Percentiles rank a stretch among this genome's conserved stretches.
Conservation (phyloP, 2,113 vertebrate genomes). For the Bucco capensis region DNA sequence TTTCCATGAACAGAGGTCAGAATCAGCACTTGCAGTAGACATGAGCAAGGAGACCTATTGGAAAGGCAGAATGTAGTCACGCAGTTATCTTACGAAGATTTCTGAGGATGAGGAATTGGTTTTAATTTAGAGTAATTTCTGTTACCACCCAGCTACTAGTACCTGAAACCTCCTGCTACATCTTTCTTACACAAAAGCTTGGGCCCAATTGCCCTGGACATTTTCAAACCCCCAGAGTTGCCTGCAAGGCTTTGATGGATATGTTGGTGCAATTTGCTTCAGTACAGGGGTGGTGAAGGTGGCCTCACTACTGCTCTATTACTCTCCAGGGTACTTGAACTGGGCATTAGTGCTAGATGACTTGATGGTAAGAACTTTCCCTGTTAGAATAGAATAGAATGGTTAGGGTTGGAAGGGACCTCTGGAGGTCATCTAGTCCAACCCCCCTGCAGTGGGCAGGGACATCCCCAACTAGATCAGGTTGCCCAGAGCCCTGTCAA, state of each 20-base stretch:
- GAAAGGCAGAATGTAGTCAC: not conserved
- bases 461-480: no score
- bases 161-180: not conserved
- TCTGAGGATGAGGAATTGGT: not conserved
- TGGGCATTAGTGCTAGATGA: not conserved
- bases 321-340: not conserved
- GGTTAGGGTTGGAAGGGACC: no score
- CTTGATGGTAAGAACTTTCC: not conserved
- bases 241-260: not conserved
- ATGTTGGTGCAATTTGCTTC: not conserved
- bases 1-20: not conserved
- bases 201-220: not conserved
- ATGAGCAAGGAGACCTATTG: not conserved
- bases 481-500: no score
- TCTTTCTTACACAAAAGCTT: not conserved
- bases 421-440: no score
- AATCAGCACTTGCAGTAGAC: not conserved
- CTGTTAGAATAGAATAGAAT: no score
- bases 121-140: not conserved
- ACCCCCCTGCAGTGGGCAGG: no score
- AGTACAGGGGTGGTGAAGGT: not conserved
- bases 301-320: fast-evolving
- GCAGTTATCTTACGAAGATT: not conserved
- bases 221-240: not conserved
- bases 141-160: not conserved